These are phyloP conservation scores for Mesoclemmys tuberculata DNA, from an alignment of 2,113 vertebrate species.

Conservation along the genomic window DNA sequence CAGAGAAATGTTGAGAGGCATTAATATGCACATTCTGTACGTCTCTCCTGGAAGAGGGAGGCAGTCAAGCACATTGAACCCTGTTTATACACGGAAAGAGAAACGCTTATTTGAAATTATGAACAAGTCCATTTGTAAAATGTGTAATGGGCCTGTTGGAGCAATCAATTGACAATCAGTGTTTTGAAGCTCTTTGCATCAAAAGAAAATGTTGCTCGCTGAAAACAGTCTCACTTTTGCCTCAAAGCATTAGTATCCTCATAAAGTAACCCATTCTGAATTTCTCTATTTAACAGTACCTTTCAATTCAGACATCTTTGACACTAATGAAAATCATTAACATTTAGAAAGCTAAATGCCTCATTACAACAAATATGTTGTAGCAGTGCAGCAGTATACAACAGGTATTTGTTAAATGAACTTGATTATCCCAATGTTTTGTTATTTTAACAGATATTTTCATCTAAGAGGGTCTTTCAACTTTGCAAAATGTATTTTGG, in stretches of 20 bases:
- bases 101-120: background rate
- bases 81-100: background rate
- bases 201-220: background rate
- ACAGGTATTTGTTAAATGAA: constrained; percentile 30
- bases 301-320: constrained; percentile 19
- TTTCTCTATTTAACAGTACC: constrained; percentile 44
- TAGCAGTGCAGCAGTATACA: constrained; percentile 23
- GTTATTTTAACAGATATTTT: constrained; percentile 44
- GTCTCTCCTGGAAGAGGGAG: background rate
- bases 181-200: background rate
- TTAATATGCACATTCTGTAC: background rate
- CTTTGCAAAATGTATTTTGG: constrained; percentile 30
- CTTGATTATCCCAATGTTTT: constrained; percentile 27
- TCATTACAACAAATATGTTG: constrained; percentile 18
- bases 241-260: background rate
- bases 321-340: constrained; percentile 41
- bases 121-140: background rate
- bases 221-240: background rate
- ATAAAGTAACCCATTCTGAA: constrained; percentile 32
- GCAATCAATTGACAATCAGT: background rate
- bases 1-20: background rate
- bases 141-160: background rate
- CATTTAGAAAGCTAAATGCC: constrained; percentile 41
- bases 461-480: constrained; percentile 7
- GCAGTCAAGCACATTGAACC: background rate